Evolutionary conservation across 2,888 invertebrate genomes (phyloP).

Genomic region (Metacarcinus magister): DNA sequence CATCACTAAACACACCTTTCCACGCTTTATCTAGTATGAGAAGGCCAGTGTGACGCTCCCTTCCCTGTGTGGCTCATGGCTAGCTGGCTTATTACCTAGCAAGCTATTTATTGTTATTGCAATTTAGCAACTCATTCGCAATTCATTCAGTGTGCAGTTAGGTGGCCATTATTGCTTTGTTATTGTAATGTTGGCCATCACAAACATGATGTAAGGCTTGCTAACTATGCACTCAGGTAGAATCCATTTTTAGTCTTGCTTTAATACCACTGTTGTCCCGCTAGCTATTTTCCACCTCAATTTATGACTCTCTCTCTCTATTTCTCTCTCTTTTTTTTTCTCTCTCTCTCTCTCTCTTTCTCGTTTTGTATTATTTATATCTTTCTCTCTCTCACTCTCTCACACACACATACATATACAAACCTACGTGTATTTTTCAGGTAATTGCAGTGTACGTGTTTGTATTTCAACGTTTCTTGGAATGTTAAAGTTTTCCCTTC

Average conservation of each 20-base stretch:
- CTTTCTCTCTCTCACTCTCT: background rate
- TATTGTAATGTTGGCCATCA: constrained; percentile 59
- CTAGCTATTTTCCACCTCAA: constrained; percentile 26
- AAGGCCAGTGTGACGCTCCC: too few relatives aligned
- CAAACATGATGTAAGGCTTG: background rate
- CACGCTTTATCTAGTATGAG: too few relatives aligned
- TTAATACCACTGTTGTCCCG: constrained; percentile 4
- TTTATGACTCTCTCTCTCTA: background rate
- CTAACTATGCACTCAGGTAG: background rate
- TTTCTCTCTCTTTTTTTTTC: constrained; percentile 21
- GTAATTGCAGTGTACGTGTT: background rate
- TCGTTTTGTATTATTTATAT: background rate
- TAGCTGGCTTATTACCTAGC: constrained; percentile 36
- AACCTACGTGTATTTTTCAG: background rate
- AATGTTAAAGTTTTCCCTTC: background rate
- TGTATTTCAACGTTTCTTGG: background rate
- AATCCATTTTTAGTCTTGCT: constrained; percentile 15
- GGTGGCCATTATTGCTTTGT: constrained; percentile 50
- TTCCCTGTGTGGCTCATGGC: too few relatives aligned
- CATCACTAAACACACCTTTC: too few relatives aligned
- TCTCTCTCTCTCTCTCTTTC: constrained; percentile 45
- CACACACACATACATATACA: too few relatives aligned
- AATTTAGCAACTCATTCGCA: constrained; percentile 59
- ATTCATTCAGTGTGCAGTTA: constrained; percentile 53
- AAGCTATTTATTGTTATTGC: constrained; percentile 59